Percentiles rank a stretch among this genome's conserved stretches.
Conservation (phyloP, 2,113 vertebrate species). For the Galemys pyrenaicus region DNA sequence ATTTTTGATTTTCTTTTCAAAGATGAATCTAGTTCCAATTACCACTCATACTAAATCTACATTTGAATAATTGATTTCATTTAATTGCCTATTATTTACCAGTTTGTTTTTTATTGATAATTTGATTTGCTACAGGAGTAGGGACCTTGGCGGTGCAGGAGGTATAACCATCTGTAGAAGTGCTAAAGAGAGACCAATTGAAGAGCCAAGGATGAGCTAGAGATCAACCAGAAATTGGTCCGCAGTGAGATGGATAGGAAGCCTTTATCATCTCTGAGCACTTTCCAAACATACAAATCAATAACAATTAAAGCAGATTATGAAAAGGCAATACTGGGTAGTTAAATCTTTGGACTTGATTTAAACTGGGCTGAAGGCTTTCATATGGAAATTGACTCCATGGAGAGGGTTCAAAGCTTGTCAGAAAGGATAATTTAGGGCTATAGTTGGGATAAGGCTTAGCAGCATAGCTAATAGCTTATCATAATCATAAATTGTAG, state of each 20-base stretch:
- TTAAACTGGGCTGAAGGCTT: constrained; percentile 70
- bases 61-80: constrained; percentile 73
- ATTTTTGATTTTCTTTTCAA: constrained; percentile 47
- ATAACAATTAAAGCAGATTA: constrained; percentile 83
- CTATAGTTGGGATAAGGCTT: background rate
- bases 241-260: background rate
- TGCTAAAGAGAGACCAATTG: background rate
- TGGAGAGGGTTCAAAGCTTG: background rate
- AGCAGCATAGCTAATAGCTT: constrained; percentile 54
- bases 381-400: constrained; percentile 30
- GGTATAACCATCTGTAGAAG: background rate
- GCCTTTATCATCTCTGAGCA: constrained; percentile 48
- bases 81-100: constrained; percentile 71
- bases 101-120: constrained; percentile 73
- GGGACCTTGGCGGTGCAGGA: constrained; percentile 31
- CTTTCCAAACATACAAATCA: constrained; percentile 71
- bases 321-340: constrained; percentile 81
- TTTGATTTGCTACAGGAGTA: background rate
- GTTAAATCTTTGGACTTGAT: constrained; percentile 77
- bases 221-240: background rate
- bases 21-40: constrained; percentile 52
- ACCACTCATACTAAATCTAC: constrained; percentile 64
- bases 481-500: constrained; percentile 44
- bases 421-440: constrained; percentile 28
- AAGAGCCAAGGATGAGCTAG: background rate